phyloP scores from a whole-genome alignment of 2,888 invertebrate genomes.

The Athalia cordata region DNA sequence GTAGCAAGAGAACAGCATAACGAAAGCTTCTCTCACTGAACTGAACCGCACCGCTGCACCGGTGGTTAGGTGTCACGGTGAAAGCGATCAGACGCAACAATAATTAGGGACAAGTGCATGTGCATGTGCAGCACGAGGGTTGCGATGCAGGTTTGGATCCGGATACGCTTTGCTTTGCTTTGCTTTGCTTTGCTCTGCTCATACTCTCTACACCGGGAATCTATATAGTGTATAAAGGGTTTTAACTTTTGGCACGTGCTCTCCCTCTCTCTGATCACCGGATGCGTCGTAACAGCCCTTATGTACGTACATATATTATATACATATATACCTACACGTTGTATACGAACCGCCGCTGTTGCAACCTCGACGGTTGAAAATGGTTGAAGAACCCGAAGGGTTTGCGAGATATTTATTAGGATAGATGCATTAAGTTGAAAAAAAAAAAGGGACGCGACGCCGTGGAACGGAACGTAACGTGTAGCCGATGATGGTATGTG shows the following conservation, averaged over 20 bases:
- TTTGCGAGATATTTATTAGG: conserved; percentile 54
- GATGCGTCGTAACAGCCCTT: not conserved
- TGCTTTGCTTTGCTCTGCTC: too few species aligned
- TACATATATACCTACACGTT: not conserved
- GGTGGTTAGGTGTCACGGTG: conserved; percentile 43
- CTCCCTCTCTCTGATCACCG: conserved; percentile 37
- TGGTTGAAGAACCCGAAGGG: conserved; percentile 47
- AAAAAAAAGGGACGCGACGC: too few species aligned
- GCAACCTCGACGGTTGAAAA: too few species aligned
- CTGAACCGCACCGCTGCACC: conserved; percentile 1
- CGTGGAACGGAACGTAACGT: not conserved
- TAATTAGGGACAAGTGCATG: conserved; percentile 53
- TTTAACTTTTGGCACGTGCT: conserved; percentile 41
- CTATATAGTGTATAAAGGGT: conserved; percentile 17
- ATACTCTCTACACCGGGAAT: too few species aligned
- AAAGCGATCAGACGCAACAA: conserved; percentile 47
- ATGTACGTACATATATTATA: not conserved
- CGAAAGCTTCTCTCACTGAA: too few species aligned
- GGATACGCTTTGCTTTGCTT: not conserved
- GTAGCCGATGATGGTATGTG: not conserved
- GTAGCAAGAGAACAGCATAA: too few species aligned
- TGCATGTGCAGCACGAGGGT: not conserved
- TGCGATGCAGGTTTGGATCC: not conserved
- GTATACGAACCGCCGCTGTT: too few species aligned
- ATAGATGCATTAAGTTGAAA: conserved; percentile 16